These are phyloP conservation scores for Chrysolina americana DNA, from an alignment of 2,888 invertebrate genomes.

Conservation along the genomic window DNA sequence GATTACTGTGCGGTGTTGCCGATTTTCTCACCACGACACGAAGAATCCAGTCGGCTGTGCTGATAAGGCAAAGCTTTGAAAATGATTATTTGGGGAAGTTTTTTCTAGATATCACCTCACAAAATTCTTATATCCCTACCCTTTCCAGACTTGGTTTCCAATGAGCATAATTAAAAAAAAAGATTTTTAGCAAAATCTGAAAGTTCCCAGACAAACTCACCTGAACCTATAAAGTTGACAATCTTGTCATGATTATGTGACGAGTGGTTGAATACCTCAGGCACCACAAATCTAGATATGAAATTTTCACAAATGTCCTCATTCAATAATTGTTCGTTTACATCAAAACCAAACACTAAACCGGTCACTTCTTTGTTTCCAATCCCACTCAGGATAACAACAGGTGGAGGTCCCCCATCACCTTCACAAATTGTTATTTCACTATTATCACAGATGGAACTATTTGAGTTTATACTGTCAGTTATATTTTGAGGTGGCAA, in stretches of 20 bases:
- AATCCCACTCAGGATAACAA: conserved; percentile 79
- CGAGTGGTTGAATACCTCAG: conserved; percentile 66
- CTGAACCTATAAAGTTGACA: conserved; percentile 75
- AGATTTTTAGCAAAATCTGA: not conserved
- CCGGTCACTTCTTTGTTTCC: conserved; percentile 74
- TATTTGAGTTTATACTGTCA: conserved; percentile 40
- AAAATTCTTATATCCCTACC: too few relatives aligned
- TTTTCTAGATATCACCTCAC: too few relatives aligned
- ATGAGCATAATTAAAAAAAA: too few relatives aligned
- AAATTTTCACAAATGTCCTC: conserved; percentile 69
- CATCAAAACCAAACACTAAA: conserved; percentile 86
- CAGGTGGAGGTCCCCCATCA: conserved; percentile 74
- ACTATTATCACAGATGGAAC: conserved; percentile 57
- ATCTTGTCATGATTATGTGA: conserved; percentile 76
- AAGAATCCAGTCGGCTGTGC: too few relatives aligned
- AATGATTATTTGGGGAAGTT: too few relatives aligned
- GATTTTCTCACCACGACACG: too few relatives aligned
- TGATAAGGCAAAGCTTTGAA: too few relatives aligned
- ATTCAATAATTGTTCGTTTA: conserved; percentile 81
- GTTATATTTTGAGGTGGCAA: conserved; percentile 30
- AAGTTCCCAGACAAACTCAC: conserved; percentile 68
- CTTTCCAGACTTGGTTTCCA: too few relatives aligned
- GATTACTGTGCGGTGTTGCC: too few relatives aligned
- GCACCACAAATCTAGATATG: conserved; percentile 68
- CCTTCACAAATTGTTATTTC: conserved; percentile 47